phyloP scores from a whole-genome alignment of 2,797 vertebrate species.

The Coreius guichenoti region DNA sequence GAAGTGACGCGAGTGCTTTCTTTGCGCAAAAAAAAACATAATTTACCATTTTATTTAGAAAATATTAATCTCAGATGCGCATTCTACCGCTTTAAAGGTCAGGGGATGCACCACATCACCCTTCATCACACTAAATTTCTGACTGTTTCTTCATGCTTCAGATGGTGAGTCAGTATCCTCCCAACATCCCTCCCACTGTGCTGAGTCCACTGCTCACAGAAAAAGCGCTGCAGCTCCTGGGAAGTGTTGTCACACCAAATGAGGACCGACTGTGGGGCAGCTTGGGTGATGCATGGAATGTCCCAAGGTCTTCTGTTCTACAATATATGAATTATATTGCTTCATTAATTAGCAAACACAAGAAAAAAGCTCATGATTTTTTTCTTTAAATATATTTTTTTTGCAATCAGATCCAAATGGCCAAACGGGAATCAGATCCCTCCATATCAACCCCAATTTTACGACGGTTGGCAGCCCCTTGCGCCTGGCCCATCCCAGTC shows the following conservation, averaged over 20 bases:
- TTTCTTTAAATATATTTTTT: not conserved
- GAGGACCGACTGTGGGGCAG: slow-evolving; percentile 78
- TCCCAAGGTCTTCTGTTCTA: slow-evolving; percentile 73
- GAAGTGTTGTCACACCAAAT: slow-evolving; percentile 60
- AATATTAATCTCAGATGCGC: too few relatives aligned
- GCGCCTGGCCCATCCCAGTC: not conserved
- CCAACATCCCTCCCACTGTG: slow-evolving; percentile 70
- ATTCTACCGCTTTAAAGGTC: slow-evolving; percentile 2
- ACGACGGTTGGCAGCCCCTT: slow-evolving; percentile 78
- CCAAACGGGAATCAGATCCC: slow-evolving; percentile 69
- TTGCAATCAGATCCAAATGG: slow-evolving; percentile 75
- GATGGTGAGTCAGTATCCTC: slow-evolving; percentile 75
- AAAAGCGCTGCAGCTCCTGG: slow-evolving; percentile 76
- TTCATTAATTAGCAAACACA: not conserved
- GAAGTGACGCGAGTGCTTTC: too few relatives aligned
- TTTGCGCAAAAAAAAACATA: too few relatives aligned
- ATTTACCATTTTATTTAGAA: too few relatives aligned
- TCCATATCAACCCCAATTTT: slow-evolving; percentile 81
- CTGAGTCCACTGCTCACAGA: slow-evolving; percentile 81
- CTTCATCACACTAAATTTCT: slow-evolving; percentile 82
- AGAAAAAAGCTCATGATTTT: not conserved
- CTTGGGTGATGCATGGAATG: slow-evolving; percentile 83
- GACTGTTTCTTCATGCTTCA: slow-evolving; percentile 77
- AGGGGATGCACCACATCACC: slow-evolving; percentile 79
- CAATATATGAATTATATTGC: not conserved